These are phyloP conservation scores for Xerus rutilus DNA, from an alignment of 2,797 vertebrate genomes.

Conservation along the genomic window DNA sequence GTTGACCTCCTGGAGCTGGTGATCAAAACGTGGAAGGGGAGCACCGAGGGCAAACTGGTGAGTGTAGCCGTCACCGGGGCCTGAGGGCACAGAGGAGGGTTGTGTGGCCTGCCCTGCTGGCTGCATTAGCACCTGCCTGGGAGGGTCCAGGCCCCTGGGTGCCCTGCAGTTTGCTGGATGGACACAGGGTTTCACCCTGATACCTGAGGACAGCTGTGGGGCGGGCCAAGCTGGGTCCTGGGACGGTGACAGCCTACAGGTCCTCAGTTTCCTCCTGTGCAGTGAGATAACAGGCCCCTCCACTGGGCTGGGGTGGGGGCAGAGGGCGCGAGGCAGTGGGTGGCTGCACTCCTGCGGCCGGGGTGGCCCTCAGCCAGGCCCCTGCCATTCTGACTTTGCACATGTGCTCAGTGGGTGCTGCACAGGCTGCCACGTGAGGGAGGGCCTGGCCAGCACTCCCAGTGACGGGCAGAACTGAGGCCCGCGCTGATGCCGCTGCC, in stretches of 20 bases:
- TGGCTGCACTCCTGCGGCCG: no score
- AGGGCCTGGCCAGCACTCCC: not conserved
- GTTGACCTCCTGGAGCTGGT: constrained; percentile 95
- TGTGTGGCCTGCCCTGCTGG: not conserved
- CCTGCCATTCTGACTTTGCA: not conserved
- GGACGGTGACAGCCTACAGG: not conserved
- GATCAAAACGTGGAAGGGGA: constrained; percentile 97
- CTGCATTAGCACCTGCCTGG: not conserved
- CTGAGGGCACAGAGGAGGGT: fast-evolving
- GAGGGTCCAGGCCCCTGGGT: not conserved
- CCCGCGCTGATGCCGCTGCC: not conserved
- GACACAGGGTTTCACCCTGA: not conserved
- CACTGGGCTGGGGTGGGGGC: not conserved
- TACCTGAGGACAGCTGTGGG: not conserved
- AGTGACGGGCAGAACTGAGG: not conserved
- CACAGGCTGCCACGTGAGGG: not conserved
- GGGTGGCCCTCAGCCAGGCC: not conserved
- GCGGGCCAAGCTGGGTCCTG: not conserved
- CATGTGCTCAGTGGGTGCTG: no score
- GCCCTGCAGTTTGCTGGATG: not conserved
- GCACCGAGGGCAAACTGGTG: constrained; percentile 91
- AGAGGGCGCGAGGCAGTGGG: not conserved
- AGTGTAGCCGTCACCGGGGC: not conserved
- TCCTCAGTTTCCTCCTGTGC: not conserved
- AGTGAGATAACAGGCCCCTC: not conserved